phyloP scores from a whole-genome alignment of 2,113 vertebrate genomes.

The Pungitius pungitius region DNA sequence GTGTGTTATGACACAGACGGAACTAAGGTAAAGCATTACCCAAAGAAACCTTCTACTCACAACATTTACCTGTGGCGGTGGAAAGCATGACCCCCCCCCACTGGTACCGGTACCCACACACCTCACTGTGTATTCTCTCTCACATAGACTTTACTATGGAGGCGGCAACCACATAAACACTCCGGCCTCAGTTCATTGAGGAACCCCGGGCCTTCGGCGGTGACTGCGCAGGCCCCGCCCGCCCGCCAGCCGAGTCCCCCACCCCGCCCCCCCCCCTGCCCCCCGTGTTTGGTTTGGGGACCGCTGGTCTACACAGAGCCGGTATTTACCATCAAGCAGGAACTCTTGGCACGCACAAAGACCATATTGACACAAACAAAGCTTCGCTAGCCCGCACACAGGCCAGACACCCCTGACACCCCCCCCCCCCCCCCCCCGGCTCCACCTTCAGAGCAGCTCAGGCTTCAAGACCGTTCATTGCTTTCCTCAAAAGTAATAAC shows the following conservation, averaged over 20 bases:
- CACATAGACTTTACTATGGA: slow-evolving; percentile 52
- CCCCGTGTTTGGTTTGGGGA: slow-evolving; percentile 51
- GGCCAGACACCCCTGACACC: too few species aligned
- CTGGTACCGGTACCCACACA: slow-evolving; percentile 3
- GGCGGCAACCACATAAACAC: slow-evolving; percentile 52
- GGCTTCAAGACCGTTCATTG: neutral
- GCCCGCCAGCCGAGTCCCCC: neutral
- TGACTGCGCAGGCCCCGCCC: slow-evolving; percentile 1
- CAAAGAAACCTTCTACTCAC: slow-evolving; percentile 35
- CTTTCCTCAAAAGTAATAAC: slow-evolving; percentile 5
- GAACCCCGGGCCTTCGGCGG: slow-evolving; percentile 18
- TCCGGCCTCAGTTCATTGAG: slow-evolving; percentile 42
- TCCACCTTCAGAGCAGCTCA: neutral
- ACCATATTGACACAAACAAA: slow-evolving; percentile 49
- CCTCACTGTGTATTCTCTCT: slow-evolving; percentile 21
- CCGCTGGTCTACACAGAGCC: slow-evolving; percentile 39
- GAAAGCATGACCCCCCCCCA: slow-evolving; percentile 45
- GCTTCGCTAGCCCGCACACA: slow-evolving; percentile 17
- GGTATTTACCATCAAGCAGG: slow-evolving; percentile 63
- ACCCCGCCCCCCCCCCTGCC: neutral
- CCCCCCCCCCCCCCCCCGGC: too few species aligned
- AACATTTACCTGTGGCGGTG: slow-evolving; percentile 21
- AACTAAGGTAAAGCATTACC: slow-evolving; percentile 35
- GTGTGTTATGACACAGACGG: slow-evolving; percentile 10
- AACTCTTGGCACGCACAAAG: slow-evolving; percentile 32